Base-by-base conservation (phyloP, 2,113 vertebrate species). In the Mesoclemmys tuberculata region DNA sequence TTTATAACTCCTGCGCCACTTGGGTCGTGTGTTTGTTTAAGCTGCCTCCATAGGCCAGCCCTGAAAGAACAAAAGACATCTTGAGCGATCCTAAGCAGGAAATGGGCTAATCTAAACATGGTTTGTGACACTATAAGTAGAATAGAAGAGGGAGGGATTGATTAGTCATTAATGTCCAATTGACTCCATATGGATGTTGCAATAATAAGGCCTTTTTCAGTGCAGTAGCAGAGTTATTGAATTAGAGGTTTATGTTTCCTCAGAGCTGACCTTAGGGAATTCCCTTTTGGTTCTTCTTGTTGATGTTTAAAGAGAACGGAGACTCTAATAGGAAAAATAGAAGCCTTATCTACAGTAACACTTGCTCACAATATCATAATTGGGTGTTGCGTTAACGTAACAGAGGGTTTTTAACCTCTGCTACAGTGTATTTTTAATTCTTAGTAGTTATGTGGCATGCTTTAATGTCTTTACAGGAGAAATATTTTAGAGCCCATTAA, bases 151-250 rank as follows among this genome's bases (percentile, higher is more conserved):
- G 97, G 98, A 98, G 98, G 98, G 98, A 98, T 98, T 98, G 98
- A 98, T 99, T 98, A 98, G 98, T 98, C 98, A 98, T 98, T 98
- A 98, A 98, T 98, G 98, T 98, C 96, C 98, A 98, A 98, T 98
- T 98, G 98, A 98, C 97, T 98, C 98, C 98, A 98, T 98, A 98
- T 98, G 98, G 98, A 98, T 98, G 97, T 97, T 97, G 97, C 98
- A 98, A 98, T 98, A 98, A 98, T 98, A 98, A 98, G 97, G 95
- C 96, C 97, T 97, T 98, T 98, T 98, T 98, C 98, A 94, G 97
- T 98, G 98, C 97, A 98, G 98, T 98, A 98, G 95, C 98, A 8
- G 95, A 98, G 96, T 98, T 98, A 98, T 98, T 98, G 97, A 98
- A 98, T 98, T 99, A 98, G 98, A 98, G 98, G 97, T 98, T 98